Evolutionary conservation across 2,888 invertebrate genomes (phyloP).

Genomic region (Dasypolia templi): DNA sequence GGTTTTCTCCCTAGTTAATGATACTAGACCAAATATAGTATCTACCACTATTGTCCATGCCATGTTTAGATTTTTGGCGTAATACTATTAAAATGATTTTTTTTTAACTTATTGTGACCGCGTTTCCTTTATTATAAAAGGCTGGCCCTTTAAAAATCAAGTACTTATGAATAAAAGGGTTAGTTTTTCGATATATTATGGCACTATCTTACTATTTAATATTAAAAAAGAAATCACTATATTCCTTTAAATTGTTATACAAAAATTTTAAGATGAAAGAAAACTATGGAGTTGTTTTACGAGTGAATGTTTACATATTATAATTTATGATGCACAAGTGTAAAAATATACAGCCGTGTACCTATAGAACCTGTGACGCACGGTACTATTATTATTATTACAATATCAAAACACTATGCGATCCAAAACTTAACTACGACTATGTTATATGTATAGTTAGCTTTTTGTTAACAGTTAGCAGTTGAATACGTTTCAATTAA

Average conservation of each 20-base stretch:
- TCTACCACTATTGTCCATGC: not conserved
- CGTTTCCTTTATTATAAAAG: not conserved
- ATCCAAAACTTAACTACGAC: slow-evolving; percentile 63
- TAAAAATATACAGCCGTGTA: slow-evolving; percentile 68
- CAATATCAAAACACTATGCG: slow-evolving; percentile 68
- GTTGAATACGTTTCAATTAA: not conserved
- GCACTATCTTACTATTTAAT: slow-evolving; percentile 56
- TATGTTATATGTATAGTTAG: slow-evolving; percentile 50
- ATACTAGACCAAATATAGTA: not conserved
- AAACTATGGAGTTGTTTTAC: slow-evolving; percentile 43
- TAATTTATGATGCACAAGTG: slow-evolving; percentile 59
- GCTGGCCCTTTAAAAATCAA: not conserved
- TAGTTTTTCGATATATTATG: slow-evolving; percentile 42
- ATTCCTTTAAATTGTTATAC: slow-evolving; percentile 44
- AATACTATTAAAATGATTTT: not conserved
- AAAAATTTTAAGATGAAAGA: slow-evolving; percentile 48
- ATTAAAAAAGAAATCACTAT: slow-evolving; percentile 38
- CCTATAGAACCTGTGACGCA: slow-evolving; percentile 54
- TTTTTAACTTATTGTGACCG: not conserved
- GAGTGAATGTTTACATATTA: slow-evolving; percentile 40
- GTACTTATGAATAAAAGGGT: slow-evolving; percentile 15
- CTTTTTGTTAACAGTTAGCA: slow-evolving; percentile 26
- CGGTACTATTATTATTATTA: slow-evolving; percentile 56
- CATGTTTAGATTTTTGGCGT: too few species aligned
- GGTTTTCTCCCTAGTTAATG: too few species aligned